Percentiles rank a stretch among this genome's conserved stretches.
phyloP scores from a whole-genome alignment of 2,888 invertebrate genomes.

The Dicranocentrus wangi region DNA sequence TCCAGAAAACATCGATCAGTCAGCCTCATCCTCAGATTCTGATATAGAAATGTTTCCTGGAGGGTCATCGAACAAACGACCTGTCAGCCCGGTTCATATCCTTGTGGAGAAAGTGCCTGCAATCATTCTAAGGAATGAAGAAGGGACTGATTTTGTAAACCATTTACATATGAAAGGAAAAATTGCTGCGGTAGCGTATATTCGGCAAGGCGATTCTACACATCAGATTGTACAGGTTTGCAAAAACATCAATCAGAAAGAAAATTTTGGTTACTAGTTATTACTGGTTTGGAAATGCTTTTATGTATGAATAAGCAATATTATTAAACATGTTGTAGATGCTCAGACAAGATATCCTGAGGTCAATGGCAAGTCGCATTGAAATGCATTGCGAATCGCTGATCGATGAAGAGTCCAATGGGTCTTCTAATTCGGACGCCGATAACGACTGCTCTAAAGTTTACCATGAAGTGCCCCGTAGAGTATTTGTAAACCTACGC shows the following conservation, averaged over 20 bases:
- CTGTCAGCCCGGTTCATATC: constrained; percentile 68
- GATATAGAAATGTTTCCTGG: constrained; percentile 31
- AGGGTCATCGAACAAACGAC: constrained; percentile 9
- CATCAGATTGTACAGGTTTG: constrained; percentile 57
- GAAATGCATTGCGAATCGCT: constrained; percentile 95
- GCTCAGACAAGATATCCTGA: constrained; percentile 87
- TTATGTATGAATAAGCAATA: neutral
- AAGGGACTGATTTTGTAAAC: constrained; percentile 68
- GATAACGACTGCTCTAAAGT: constrained; percentile 63
- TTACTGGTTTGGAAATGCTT: neutral
- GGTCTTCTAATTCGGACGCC: constrained; percentile 62
- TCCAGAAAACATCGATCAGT: constrained; percentile 19
- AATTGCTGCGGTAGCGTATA: constrained; percentile 70
- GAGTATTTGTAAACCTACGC: constrained; percentile 86
- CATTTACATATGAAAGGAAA: constrained; percentile 71
- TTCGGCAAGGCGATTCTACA: constrained; percentile 61
- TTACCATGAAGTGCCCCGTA: constrained; percentile 88
- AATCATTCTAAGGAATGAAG: constrained; percentile 40
- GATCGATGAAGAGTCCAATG: constrained; percentile 83
- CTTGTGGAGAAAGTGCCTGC: constrained; percentile 69
- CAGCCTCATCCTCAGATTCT: constrained; percentile 20
- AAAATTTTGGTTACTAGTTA: neutral
- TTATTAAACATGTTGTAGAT: no score
- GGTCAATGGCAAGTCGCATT: constrained; percentile 88
- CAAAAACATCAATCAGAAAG: no score